Percentiles rank a stretch among this genome's conserved stretches.
Evolutionary conservation across 2,888 invertebrate species (phyloP).

Genomic region (Diadromus collaris): DNA sequence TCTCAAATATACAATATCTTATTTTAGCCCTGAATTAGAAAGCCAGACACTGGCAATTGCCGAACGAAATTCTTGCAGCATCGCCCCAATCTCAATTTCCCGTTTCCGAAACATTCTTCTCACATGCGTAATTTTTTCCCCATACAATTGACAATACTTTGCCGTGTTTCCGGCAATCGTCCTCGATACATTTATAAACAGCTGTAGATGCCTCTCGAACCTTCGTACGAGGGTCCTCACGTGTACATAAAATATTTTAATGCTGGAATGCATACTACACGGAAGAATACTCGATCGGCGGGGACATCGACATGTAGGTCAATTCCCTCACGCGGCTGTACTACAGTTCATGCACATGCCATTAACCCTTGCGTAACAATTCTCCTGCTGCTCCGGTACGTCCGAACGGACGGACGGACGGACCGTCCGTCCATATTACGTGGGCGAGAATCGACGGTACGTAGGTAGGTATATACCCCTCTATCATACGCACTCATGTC

Average conservation of each 20-base stretch:
- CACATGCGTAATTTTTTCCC: background rate
- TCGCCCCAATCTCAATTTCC: background rate
- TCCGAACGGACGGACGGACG: too few species aligned
- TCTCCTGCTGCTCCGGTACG: conserved; percentile 41
- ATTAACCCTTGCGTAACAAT: conserved; percentile 60
- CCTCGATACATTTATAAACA: background rate
- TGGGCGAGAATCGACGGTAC: conserved; percentile 20
- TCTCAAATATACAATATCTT: too few species aligned
- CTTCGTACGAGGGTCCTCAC: background rate
- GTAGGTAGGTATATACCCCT: too few species aligned
- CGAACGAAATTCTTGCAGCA: background rate
- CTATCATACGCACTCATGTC: background rate
- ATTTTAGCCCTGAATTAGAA: too few species aligned
- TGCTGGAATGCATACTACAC: conserved; percentile 18
- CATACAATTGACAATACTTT: conserved; percentile 1
- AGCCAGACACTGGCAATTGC: too few species aligned
- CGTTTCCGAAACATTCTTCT: background rate
- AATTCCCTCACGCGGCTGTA: conserved; percentile 54
- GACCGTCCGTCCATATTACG: conserved; percentile 42
- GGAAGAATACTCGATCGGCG: conserved; percentile 53
- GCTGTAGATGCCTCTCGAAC: background rate
- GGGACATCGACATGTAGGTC: conserved; percentile 60
- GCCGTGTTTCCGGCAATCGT: background rate
- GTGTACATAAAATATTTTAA: background rate
- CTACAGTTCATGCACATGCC: conserved; percentile 49